Evolutionary conservation across 2,888 invertebrate genomes (phyloP).

Genomic region (Heliconius hortense): DNA sequence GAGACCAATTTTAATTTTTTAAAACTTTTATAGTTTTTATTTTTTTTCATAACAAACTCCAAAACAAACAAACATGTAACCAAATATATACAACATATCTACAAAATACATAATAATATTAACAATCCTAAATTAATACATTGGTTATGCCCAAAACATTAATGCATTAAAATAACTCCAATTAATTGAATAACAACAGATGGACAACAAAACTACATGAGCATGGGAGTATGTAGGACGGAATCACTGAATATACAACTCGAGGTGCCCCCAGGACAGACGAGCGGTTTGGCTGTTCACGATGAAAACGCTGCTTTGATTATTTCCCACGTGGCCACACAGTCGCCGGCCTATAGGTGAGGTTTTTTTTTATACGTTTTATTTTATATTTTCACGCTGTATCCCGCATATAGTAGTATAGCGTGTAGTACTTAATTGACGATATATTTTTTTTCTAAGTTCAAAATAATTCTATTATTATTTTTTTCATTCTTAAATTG

Average conservation of each 20-base stretch:
- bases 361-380: not conserved
- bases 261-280: conserved; percentile 75
- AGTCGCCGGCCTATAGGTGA: conserved; percentile 76
- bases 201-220: conserved; percentile 72
- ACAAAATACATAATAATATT: not conserved
- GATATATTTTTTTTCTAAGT: too few relatives aligned
- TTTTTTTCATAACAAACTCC: too few relatives aligned
- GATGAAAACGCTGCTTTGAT: conserved; percentile 68
- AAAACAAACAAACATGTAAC: too few relatives aligned
- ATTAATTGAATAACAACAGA: conserved; percentile 48
- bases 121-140: not conserved
- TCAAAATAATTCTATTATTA: too few relatives aligned
- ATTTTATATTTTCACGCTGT: too few relatives aligned
- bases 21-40: too few relatives aligned
- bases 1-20: too few relatives aligned
- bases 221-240: conserved; percentile 73
- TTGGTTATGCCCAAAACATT: not conserved
- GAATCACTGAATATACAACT: conserved; percentile 73
- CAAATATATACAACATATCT: too few relatives aligned
- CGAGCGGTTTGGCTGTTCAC: conserved; percentile 70
- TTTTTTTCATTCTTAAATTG: too few relatives aligned
- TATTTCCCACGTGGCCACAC: conserved; percentile 70
- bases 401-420: not conserved
- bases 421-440: too few relatives aligned
- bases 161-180: conserved; percentile 1